Percentiles rank a stretch among this genome's conserved stretches.
Evolutionary conservation across 2,113 vertebrate species (phyloP).

Genomic region (Ptychochromis oligacanthus): DNA sequence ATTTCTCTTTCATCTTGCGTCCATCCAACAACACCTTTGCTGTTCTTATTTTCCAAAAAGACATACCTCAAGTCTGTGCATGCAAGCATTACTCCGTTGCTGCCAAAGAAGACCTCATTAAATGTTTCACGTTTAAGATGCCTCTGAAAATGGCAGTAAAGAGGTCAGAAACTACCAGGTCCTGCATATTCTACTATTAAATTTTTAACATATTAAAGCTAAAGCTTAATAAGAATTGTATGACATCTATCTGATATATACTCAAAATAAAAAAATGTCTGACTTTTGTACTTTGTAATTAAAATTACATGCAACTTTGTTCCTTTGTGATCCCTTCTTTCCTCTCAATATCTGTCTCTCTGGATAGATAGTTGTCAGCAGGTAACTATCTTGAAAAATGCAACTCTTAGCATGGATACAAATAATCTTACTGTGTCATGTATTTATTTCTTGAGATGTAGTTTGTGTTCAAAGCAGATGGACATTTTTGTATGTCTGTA

Average conservation of each 20-base stretch:
- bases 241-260: not conserved
- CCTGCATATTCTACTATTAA: not conserved
- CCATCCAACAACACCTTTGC: not conserved
- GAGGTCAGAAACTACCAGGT: not conserved
- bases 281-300: not conserved
- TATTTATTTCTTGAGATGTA: not conserved
- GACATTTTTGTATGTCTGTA: too few species aligned
- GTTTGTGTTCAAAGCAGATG: too few species aligned
- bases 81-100: not conserved
- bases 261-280: not conserved
- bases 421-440: not conserved
- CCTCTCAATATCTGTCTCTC: not conserved
- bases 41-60: not conserved
- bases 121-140: not conserved
- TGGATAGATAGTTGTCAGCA: not conserved
- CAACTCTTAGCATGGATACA: not conserved
- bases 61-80: not conserved
- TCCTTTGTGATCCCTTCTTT: not conserved
- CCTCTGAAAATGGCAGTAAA: not conserved
- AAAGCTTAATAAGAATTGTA: not conserved
- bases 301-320: not conserved
- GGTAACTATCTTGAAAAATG: not conserved
- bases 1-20: not conserved
- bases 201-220: not conserved
- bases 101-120: slow-evolving; percentile 10